Evolutionary conservation across 2,797 vertebrate species (phyloP), one percentile per base, ranked within the genome.

Genomic region (Pachyuromys duprasi): DNA sequence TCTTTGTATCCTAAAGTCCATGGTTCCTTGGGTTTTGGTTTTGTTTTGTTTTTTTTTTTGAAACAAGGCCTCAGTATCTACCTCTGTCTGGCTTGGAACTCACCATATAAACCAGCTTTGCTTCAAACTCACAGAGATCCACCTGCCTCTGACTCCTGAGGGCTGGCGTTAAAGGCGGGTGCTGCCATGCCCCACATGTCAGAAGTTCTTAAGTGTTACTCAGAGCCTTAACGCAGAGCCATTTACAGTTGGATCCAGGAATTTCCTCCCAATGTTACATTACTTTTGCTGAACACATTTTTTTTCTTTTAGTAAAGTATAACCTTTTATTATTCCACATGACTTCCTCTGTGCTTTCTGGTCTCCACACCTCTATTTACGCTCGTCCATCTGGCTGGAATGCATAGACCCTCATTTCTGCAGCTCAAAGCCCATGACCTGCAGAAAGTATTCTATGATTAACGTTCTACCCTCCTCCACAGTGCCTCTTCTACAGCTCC

Each of bases 231-330:
- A n/a, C 65, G 55, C 49, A 90, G 62, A 84, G 15, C 42, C 45
- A 33, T 81, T 92, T 39, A 11, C 74, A 87, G 72, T 33, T 62
- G 83, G 36, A 79, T 39, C n/a, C 3, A 42, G 90, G 7, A 92
- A 17, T 90, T 91, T 88, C 89, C 60, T 67, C 75, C 28, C 36
- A 78, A 60, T 2, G 75, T 36, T 70, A 39, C 69, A 49, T 76
- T 93, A 45, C 12, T 42, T 74, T 84, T 69, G 2, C 3, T 96
- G 28, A 33, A 31, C 74, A 33, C 86, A 72, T 65, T 79, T 69
- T 57, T 57, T 57, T 92, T 84, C 67, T 78, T 67, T 94, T 72
- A 90, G 75, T 65, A 39, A 95, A 33, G 55, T 55, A 42, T 3
- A 70, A 78, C 28, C 7, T 79, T 42, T 67, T n/a, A 67, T 17